Evolutionary conservation across 2,113 vertebrate genomes (phyloP).

Genomic region (Dryoscopus gambensis): DNA sequence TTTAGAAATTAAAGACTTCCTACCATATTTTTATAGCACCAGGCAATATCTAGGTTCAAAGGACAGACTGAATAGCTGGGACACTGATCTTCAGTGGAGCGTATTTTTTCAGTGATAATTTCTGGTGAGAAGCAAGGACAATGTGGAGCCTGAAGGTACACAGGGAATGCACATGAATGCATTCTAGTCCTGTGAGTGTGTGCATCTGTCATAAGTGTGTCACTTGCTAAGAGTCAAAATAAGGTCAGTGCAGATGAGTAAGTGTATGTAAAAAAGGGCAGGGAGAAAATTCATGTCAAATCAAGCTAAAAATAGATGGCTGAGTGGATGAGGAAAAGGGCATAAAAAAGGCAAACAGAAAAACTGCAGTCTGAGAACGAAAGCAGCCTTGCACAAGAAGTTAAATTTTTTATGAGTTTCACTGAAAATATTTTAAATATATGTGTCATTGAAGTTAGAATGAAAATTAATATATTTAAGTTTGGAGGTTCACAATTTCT

Average conservation of each 20-base stretch:
- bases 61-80: background rate
- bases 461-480: background rate
- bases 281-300: slow-evolving; percentile 2
- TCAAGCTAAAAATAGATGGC: slow-evolving; percentile 12
- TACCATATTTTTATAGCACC: background rate
- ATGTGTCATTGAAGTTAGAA: background rate
- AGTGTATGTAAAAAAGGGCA: slow-evolving; percentile 22
- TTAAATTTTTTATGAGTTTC: background rate
- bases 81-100: background rate
- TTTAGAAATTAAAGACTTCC: background rate
- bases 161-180: background rate
- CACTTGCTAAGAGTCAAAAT: slow-evolving; percentile 33
- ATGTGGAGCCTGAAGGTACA: background rate
- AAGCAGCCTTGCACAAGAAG: background rate
- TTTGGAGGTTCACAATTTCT: background rate
- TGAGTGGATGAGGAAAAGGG: background rate
- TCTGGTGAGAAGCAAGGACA: background rate
- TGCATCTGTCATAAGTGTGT: background rate
- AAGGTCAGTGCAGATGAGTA: slow-evolving; percentile 51
- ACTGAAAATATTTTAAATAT: background rate
- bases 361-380: background rate
- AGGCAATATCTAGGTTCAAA: background rate
- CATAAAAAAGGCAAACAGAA: background rate
- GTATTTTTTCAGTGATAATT: background rate
- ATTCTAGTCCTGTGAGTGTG: background rate